Evolutionary conservation across 2,113 vertebrate genomes (phyloP), one percentile per base, ranked within the genome.

Genomic region (Typhlomys cinereus): DNA sequence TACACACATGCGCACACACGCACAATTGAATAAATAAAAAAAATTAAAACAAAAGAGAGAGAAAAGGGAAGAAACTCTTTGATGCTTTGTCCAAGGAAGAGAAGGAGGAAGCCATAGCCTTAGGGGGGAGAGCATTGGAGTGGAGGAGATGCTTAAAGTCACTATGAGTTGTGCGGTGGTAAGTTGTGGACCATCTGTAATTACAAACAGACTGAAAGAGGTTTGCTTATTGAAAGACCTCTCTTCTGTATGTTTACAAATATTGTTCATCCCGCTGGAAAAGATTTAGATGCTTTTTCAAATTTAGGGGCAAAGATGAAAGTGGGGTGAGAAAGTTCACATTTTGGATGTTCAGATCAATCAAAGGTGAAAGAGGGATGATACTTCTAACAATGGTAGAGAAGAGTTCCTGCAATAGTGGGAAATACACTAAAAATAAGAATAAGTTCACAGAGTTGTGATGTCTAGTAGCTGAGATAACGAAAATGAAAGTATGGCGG

Each of bases 281-380:
- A 78, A 88, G 44, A 90, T 80, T 78, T 90, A 27, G 62, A 44
- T 84, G n/a, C 36, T 87, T 23, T 95, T 91, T 20, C 71, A 94
- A 93, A 89, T 90, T 90, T 46, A 95, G 61, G 54, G 39, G 85
- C 41, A 88, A 27, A 94, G 44, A 76, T 92, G 31, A 92, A 94
- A 89, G 21, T 52, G 90, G 48, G 82, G 90, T 90, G 54, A 92
- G 15, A 82, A 80, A 89, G 70, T 79, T 89, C 25, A 93, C 44
- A 69, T 93, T 95, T 93, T 36, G 59, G n/a, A 23, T 93, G n/a
- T 41, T 90, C 52, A 79, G 64, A 85, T 92, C 83, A 89, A 76
- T 80, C 66, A 87, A 84, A 59, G 46, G 83, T 88, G 73, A 95
- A 86, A 85, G 4, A 44, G 18, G 83, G 87, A 70, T 71, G 48